Evolutionary conservation across 1,140 invertebrate genomes (phyloP), one percentile per base, ranked within the genome.

Genomic region (Adelges cooleyi): DNA sequence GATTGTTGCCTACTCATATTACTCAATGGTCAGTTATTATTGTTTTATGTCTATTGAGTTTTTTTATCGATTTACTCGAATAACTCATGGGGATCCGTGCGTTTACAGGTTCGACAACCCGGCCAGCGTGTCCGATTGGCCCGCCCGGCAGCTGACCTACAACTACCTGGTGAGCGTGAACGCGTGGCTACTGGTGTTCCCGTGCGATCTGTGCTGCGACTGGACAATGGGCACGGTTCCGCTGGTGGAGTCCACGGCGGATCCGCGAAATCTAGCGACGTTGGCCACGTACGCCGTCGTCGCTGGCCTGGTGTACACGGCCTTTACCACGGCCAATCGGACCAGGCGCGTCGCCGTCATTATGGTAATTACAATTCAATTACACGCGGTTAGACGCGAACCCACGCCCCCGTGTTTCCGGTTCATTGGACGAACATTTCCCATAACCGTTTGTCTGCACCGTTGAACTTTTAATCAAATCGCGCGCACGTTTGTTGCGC

Each of bases 211-310:
- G 15, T 96, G 93, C 78, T 97, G 93, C 76, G 95, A 98, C 78
- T 98, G 94, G 94, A 97, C 94, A 46, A 98, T 98, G 95, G 93
- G 92, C 36, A 96, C 94, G 25, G 86, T 98, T 56, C 90, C 92
- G 0, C 73, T 97, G 11, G 79, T 98, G 11, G 81, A 85, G 66
- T 85, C 84, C 36, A 82, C 94, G 70, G 68, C 79, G 1, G 95
- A 98, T 77, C 71, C 79, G 1, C 80, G 95, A 36, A 97, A 96
- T 79, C 68, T 95, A n/a, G 82, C 84, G 4, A 96, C 92, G 0
- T 8, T 94, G 2, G 76, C 78, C 0, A 83, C 90, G 36, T 90
- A 90, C 69, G 69, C 76, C 0, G 79, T 78, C 8, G 70, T 95
- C 3, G 71, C 79, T 15, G 79, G 80, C 53, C 76, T 90, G 22